These are phyloP conservation scores for Philereme vetulata DNA, from an alignment of 2,888 invertebrate species.

Conservation along the genomic window DNA sequence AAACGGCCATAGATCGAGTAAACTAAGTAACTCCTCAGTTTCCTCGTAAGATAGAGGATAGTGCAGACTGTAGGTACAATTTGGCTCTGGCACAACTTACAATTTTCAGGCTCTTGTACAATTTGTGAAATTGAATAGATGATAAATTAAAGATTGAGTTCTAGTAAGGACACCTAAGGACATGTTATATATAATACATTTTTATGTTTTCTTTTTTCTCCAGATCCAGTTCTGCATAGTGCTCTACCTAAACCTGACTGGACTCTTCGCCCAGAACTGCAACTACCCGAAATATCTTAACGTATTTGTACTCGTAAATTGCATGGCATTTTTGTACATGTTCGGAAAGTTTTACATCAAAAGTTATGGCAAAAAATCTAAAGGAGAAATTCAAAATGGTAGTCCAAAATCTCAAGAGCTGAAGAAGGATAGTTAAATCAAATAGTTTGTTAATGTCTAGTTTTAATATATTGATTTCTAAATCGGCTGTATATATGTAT, in stretches of 20 bases:
- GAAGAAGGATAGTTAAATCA: not conserved
- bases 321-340: constrained; percentile 87
- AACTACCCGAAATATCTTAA: constrained; percentile 85
- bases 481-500: constrained; percentile 1
- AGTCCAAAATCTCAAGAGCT: not conserved
- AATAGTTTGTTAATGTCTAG: not conserved
- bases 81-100: too few relatives aligned
- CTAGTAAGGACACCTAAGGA: too few relatives aligned
- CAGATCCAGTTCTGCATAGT: constrained; percentile 89
- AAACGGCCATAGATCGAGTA: too few relatives aligned
- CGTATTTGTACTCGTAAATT: constrained; percentile 84
- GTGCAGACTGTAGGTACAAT: too few relatives aligned
- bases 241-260: constrained; percentile 84
- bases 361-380: constrained; percentile 70
- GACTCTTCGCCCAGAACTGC: constrained; percentile 82
- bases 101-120: too few relatives aligned
- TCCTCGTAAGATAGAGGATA: too few relatives aligned
- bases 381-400: not conserved
- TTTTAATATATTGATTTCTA: not conserved
- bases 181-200: too few relatives aligned
- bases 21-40: too few relatives aligned
- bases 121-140: too few relatives aligned
- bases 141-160: too few relatives aligned
- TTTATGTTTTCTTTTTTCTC: constrained; percentile 28
- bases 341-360: constrained; percentile 88